phyloP scores from a whole-genome alignment of 2,797 vertebrate species.

The Selene dorsalis region DNA sequence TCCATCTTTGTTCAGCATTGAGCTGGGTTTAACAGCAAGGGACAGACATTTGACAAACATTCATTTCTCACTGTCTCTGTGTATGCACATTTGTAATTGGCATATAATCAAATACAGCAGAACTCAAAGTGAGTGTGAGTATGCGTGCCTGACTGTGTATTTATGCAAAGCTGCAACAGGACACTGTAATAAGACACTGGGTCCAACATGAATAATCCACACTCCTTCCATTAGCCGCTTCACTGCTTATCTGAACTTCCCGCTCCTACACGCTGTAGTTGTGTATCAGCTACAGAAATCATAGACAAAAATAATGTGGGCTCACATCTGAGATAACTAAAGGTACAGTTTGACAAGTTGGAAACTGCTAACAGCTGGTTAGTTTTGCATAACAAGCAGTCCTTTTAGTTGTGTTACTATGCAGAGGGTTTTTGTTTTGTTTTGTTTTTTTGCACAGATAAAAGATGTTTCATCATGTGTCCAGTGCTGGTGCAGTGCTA shows the following conservation, averaged over 20 bases:
- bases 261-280: slow-evolving; percentile 18
- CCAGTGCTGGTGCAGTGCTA: neutral
- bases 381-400: slow-evolving; percentile 2
- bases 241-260: slow-evolving; percentile 61
- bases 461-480: neutral
- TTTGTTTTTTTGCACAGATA: neutral
- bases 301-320: neutral
- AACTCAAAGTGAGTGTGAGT: slow-evolving; percentile 7
- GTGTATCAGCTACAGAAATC: slow-evolving; percentile 22
- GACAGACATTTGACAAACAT: neutral
- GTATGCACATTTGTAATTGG: neutral
- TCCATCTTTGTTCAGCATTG: no score
- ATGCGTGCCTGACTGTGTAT: slow-evolving; percentile 3
- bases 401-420: neutral
- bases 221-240: slow-evolving; percentile 72
- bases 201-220: slow-evolving; percentile 81
- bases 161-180: slow-evolving; percentile 54
- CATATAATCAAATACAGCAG: slow-evolving; percentile 6
- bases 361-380: neutral
- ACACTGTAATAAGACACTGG: slow-evolving; percentile 73
- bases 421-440: neutral
- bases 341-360: neutral
- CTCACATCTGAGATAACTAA: no score
- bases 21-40: no score
- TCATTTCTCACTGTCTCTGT: slow-evolving; percentile 2